phyloP scores from a whole-genome alignment of 2,888 invertebrate genomes.

The Ashinkailepas kermadecensis region DNA sequence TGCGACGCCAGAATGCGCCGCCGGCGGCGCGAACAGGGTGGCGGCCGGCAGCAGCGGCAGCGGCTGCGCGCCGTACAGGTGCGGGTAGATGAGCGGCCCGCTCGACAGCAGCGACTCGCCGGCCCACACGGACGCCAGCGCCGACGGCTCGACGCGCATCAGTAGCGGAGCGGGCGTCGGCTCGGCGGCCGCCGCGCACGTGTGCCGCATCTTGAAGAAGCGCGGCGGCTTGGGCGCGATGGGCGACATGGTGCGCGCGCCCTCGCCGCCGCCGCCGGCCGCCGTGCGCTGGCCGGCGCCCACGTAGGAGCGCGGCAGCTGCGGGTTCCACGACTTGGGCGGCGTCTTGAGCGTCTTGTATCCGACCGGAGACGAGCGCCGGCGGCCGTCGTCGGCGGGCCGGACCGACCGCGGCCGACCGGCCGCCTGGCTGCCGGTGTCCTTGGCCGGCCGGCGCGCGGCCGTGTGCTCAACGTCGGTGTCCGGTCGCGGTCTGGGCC shows the following conservation, averaged over 20 bases:
- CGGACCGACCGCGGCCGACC: constrained; percentile 26
- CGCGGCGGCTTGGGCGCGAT: constrained; percentile 46
- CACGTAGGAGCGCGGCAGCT: constrained; percentile 28
- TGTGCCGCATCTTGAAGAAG: constrained; percentile 49
- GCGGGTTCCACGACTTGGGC: constrained; percentile 54
- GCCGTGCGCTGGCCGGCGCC: constrained; percentile 34
- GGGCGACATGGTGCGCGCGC: constrained; percentile 24
- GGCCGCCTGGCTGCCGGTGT: constrained; percentile 55
- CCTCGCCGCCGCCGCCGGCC: not conserved
- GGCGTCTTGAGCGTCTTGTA: constrained; percentile 54
- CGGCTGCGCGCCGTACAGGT: constrained; percentile 20
- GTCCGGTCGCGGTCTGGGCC: constrained; percentile 3
- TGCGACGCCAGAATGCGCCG: not conserved
- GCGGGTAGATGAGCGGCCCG: constrained; percentile 13
- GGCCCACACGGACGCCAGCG: not conserved
- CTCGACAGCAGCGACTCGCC: not conserved
- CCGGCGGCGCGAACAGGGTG: constrained; percentile 11
- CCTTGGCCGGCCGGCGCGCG: constrained; percentile 53
- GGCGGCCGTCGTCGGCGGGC: constrained; percentile 25
- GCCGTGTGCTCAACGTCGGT: constrained; percentile 37
- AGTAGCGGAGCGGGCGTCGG: not conserved
- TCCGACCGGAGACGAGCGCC: constrained; percentile 38
- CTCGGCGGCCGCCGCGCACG: not conserved
- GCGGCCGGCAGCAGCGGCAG: constrained; percentile 1
- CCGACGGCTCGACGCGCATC: constrained; percentile 5